Conservation (phyloP, 2,113 vertebrate species). For the Scortum barcoo region DNA sequence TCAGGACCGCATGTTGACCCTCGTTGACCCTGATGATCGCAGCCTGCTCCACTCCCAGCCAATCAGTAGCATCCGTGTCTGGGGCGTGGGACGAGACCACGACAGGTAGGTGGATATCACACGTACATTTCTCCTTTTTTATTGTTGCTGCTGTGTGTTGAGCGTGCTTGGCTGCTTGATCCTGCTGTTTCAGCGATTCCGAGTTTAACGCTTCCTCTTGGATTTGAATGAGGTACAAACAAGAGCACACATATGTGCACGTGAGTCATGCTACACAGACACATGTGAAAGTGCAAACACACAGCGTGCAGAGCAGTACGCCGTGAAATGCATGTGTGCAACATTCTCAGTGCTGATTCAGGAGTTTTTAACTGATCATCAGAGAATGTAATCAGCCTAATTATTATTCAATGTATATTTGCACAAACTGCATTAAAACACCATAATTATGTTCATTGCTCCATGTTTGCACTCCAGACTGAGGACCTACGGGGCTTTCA, state of each 20-base stretch:
- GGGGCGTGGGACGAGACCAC: conserved; percentile 96
- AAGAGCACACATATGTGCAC: background rate
- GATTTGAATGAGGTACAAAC: conserved; percentile 3
- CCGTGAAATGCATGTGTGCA: background rate
- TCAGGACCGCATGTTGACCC: conserved; percentile 93
- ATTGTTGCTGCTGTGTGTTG: background rate
- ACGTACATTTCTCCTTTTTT: background rate
- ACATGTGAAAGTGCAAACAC: background rate
- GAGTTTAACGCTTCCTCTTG: background rate
- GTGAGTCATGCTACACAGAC: background rate
- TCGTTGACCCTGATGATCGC: conserved; percentile 94
- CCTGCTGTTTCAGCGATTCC: background rate
- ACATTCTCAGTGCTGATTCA: conserved; percentile 41
- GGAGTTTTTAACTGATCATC: conserved; percentile 42
- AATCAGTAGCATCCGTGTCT: conserved; percentile 96
- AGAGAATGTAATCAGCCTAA: conserved; percentile 35
- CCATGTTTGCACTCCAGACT: conserved; percentile 6
- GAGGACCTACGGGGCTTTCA: conserved; percentile 46
- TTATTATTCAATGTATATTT: conserved; percentile 62
- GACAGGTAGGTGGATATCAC: conserved; percentile 89
- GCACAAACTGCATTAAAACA: conserved; percentile 51
- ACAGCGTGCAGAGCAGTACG: background rate
- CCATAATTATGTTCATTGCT: conserved; percentile 51
- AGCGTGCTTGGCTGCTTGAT: background rate
- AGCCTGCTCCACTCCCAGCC: conserved; percentile 94